A percentile compares a stretch with the other conserved stretches of the same genome.
Conservation (phyloP, 2,888 invertebrate species). For the Orgyia antiqua region DNA sequence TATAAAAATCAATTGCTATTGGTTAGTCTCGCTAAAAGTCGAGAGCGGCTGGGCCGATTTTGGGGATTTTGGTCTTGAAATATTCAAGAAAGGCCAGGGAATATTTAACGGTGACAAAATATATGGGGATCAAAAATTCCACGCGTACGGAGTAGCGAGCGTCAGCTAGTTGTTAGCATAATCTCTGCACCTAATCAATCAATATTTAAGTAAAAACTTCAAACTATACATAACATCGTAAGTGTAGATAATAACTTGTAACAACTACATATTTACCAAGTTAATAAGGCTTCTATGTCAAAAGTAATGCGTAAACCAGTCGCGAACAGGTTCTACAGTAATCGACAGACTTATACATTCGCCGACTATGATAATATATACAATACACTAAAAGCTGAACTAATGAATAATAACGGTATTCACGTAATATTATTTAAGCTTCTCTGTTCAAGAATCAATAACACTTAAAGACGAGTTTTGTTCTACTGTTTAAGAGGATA, state of each 20-base stretch:
- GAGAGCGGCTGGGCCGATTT: no score
- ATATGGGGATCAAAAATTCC: no score
- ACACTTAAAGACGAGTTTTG: background rate
- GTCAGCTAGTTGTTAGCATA: no score
- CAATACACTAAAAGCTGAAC: slow-evolving; percentile 48
- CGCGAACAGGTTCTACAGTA: slow-evolving; percentile 32
- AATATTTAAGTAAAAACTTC: slow-evolving; percentile 14
- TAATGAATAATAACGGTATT: slow-evolving; percentile 39
- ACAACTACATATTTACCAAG: no score
- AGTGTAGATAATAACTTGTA: slow-evolving; percentile 14
- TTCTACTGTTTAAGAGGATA: no score
- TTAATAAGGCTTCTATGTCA: slow-evolving; percentile 42
- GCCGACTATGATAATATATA: slow-evolving; percentile 38
- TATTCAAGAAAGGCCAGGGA: no score
- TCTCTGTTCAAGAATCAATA: slow-evolving; percentile 5
- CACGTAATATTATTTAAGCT: slow-evolving; percentile 14
- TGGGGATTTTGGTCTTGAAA: no score
- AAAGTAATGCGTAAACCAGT: slow-evolving; percentile 45
- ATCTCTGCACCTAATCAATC: slow-evolving; percentile 15
- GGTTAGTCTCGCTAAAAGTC: no score
- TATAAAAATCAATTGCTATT: no score
- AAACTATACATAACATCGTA: slow-evolving; percentile 16
- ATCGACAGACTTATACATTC: slow-evolving; percentile 36
- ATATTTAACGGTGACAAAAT: no score
- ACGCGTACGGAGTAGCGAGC: no score